Evolutionary conservation across 1,140 invertebrate genomes (phyloP).

Genomic region (Episyrphus balteatus): DNA sequence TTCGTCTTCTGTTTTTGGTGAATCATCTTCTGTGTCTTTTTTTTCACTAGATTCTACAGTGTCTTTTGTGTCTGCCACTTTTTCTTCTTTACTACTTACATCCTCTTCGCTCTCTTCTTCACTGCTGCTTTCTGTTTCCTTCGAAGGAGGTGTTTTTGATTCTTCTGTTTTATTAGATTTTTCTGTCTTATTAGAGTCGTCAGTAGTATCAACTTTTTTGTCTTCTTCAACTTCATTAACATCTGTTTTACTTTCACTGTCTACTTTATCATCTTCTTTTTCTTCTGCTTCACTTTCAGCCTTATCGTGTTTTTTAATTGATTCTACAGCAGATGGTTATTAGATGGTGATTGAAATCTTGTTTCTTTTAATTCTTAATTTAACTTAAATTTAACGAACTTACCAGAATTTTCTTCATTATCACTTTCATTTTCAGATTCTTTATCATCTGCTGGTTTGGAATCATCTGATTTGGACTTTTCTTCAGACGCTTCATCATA

Average conservation of each 20-base stretch:
- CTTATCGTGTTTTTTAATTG: not conserved
- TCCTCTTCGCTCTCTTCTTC: not conserved
- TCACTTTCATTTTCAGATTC: not conserved
- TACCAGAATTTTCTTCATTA: not conserved
- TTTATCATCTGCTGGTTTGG: not conserved
- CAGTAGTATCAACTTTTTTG: not conserved
- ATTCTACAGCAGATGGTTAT: not conserved
- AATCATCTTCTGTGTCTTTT: not conserved
- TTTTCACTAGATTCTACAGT: not conserved
- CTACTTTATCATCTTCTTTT: not conserved
- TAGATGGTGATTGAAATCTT: too few relatives aligned
- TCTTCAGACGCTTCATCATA: constrained; percentile 7
- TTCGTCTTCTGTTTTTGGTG: not conserved
- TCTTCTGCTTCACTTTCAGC: not conserved
- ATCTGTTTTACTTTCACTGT: not conserved
- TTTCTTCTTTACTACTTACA: not conserved
- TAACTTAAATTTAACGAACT: not conserved
- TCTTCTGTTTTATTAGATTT: not conserved
- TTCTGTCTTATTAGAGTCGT: too few relatives aligned
- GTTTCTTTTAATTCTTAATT: too few relatives aligned
- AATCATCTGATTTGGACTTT: constrained; percentile 10
- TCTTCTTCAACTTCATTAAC: constrained; percentile 2
- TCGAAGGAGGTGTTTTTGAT: not conserved
- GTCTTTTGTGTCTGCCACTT: not conserved
- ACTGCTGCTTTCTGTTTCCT: not conserved